phyloP scores from a whole-genome alignment of 2,888 invertebrate genomes.

The Argyra leucocephala region DNA sequence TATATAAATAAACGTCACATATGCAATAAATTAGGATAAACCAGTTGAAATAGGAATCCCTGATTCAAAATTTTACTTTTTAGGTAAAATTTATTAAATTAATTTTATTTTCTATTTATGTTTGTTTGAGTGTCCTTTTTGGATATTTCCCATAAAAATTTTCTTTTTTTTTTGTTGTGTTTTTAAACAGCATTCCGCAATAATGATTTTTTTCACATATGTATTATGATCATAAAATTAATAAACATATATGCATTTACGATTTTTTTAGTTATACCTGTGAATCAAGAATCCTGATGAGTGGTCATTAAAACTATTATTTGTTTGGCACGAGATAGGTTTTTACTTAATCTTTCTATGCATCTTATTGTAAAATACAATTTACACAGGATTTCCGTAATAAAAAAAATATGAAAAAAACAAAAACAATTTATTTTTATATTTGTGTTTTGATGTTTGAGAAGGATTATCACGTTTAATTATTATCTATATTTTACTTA shows the following conservation, averaged over 20 bases:
- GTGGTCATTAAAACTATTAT: neutral
- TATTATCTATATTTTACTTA: no score
- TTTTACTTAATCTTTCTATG: neutral
- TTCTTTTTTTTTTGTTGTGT: neutral
- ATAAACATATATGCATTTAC: neutral
- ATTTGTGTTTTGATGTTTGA: neutral
- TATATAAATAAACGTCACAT: neutral
- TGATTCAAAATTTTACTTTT: neutral
- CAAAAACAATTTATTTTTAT: neutral
- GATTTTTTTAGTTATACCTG: neutral
- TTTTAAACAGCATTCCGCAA: no score
- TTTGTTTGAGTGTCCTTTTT: neutral
- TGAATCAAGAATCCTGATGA: no score
- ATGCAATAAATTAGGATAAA: constrained; percentile 1
- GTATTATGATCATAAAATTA: no score
- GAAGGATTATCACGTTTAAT: neutral
- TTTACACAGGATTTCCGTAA: neutral
- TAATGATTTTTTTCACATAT: no score
- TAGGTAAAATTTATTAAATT: neutral
- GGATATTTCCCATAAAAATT: neutral
- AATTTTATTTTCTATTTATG: no score
- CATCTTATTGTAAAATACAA: neutral
- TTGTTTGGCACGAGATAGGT: neutral
- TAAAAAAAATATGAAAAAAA: neutral
- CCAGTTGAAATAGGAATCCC: constrained; percentile 1